Percentiles rank a stretch among this genome's conserved stretches.
phyloP scores from a whole-genome alignment of 2,113 vertebrate species.

The Campylomormyrus tamandua region DNA sequence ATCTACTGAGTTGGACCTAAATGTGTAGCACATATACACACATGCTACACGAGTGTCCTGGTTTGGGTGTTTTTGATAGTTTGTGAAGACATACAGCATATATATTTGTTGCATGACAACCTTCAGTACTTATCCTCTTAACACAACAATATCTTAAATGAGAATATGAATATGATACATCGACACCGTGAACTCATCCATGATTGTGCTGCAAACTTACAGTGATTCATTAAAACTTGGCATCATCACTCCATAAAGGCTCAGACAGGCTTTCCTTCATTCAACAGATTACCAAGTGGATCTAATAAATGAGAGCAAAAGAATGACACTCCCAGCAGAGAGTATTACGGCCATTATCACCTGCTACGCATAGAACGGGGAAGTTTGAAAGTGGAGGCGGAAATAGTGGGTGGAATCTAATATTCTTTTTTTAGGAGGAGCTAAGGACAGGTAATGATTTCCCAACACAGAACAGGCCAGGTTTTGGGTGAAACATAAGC shows the following conservation, averaged over 20 bases:
- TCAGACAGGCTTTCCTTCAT: background rate
- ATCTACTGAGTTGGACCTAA: background rate
- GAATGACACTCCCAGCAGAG: background rate
- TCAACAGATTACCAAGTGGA: background rate
- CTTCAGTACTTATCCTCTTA: background rate
- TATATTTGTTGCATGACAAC: background rate
- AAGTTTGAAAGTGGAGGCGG: background rate
- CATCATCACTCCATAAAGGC: background rate
- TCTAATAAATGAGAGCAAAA: background rate
- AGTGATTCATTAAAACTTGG: background rate
- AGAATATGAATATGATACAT: background rate
- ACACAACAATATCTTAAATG: background rate
- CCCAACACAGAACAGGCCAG: background rate
- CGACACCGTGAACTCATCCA: background rate
- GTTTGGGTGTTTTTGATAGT: background rate
- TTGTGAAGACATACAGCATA: background rate
- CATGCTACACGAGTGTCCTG: background rate
- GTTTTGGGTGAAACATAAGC: background rate
- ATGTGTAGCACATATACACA: background rate
- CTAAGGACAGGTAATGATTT: background rate
- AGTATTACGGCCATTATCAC: background rate
- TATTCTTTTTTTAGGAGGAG: background rate
- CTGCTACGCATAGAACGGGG: background rate
- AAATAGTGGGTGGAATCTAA: background rate
- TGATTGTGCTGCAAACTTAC: background rate